These are phyloP conservation scores for Cryptus armator DNA, from an alignment of 2,888 invertebrate genomes.

Conservation along the genomic window DNA sequence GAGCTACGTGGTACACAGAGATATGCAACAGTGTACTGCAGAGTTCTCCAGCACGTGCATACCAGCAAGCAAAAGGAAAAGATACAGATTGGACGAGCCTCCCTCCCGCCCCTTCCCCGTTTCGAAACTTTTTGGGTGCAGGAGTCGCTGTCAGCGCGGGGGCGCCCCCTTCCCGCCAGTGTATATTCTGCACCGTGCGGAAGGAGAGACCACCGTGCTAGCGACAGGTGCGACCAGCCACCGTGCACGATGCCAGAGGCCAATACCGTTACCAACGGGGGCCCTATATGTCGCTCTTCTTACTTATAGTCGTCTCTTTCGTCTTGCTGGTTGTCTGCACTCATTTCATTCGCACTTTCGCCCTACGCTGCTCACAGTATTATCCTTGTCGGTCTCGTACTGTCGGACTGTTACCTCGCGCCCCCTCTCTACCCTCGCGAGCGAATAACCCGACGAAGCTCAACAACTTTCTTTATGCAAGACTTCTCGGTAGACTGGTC, in stretches of 20 bases:
- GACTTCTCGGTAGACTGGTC: not conserved
- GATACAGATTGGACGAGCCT: slow-evolving; percentile 1
- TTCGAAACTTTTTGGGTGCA: not conserved
- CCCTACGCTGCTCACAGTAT: slow-evolving; percentile 53
- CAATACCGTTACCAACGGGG: slow-evolving; percentile 78
- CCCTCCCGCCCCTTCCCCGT: not conserved
- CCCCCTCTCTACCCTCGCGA: not conserved
- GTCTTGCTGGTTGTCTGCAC: slow-evolving; percentile 16
- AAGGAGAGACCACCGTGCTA: slow-evolving; percentile 81
- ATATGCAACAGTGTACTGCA: not conserved
- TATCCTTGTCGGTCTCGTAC: slow-evolving; percentile 44
- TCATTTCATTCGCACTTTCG: slow-evolving; percentile 31
- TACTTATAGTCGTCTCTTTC: slow-evolving; percentile 47
- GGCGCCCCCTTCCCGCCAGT: slow-evolving; percentile 23
- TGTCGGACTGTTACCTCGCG: not conserved
- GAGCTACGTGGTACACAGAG: not conserved
- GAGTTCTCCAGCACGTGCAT: not conserved
- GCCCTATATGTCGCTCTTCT: slow-evolving; percentile 48
- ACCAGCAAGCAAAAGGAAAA: not conserved
- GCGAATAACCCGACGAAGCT: not conserved
- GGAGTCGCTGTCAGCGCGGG: slow-evolving; percentile 19
- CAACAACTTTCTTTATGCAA: not conserved
- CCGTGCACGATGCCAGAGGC: slow-evolving; percentile 80
- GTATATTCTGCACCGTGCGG: slow-evolving; percentile 39
- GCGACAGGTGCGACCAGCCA: slow-evolving; percentile 83